Base-by-base conservation (phyloP, 1,140 invertebrate genomes). In the Aleiodes sp. region DNA sequence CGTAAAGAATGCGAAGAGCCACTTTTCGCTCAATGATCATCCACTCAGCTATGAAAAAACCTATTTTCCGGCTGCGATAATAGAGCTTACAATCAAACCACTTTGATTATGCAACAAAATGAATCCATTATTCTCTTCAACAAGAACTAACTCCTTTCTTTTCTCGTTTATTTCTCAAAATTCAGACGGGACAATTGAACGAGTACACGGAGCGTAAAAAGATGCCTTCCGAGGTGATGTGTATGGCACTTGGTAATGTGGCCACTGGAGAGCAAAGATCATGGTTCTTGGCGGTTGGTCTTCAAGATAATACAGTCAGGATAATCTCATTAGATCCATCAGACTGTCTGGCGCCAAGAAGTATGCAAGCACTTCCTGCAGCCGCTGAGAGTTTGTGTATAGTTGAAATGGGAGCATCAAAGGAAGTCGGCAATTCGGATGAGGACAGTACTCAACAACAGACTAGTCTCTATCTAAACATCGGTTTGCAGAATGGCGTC, bases 181-280 rank as follows among this genome's bases (percentile, higher is more conserved):
- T 88, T 14, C 78, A 98, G 95, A 96, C 95, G 75, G 98, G 98
- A 0, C 96, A 99, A 86, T 86, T 99, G 28, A 99, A 99, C 84
- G 98, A 99, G 82, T 99, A 98, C 77, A 98, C 96, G 4, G 97
- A 99, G 80, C 89, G 96, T 10, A 97, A 98, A 76, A 96, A 98
- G 79, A 95, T 99, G 92, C 94, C 95, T 4, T 92, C 94, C 1
- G 97, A 99, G 82, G 97, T 99, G 1, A 94, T 99, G 72, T 99
- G 98, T 76, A 99, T 99, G 98, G 97, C 96, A 0, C 80, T 99
- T 29, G 98, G 95, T 1, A 95, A 95, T 63, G 97, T 99, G 0
- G 96, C 98, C 0, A 88, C 92, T 12, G 98, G 98, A 21, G 98
- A 99, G 84, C 96, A 98, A 76, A 88, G 98, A 71, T 98, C 95